Percentiles rank a stretch among this genome's conserved stretches.
phyloP scores from a whole-genome alignment of 2,113 vertebrate genomes.

The Setophaga kirtlandii region DNA sequence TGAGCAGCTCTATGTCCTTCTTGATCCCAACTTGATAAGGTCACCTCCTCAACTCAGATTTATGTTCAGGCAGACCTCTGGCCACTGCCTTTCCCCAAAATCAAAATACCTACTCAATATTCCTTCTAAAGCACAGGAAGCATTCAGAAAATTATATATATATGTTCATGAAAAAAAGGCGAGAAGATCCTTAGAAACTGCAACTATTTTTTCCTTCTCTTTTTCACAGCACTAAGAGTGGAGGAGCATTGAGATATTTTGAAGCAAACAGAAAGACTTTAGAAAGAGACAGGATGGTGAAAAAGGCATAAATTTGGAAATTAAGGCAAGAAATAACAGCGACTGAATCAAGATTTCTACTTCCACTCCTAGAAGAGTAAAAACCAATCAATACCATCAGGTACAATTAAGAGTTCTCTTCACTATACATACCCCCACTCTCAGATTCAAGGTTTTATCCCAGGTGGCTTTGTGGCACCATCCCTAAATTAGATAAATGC shows the following conservation, averaged over 20 bases:
- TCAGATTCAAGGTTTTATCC: neutral
- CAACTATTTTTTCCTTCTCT: neutral
- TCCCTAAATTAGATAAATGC: neutral
- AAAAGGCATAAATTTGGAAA: neutral
- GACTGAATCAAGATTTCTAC: neutral
- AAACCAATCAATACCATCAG: neutral
- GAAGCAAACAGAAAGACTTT: neutral
- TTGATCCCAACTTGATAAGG: neutral
- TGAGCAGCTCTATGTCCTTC: neutral
- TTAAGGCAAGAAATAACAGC: neutral
- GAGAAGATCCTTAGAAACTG: neutral
- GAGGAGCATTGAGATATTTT: neutral
- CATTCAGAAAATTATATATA: neutral
- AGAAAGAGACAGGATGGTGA: neutral
- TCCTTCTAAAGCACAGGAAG: neutral
- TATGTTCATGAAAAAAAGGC: accelerated
- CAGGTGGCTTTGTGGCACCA: neutral
- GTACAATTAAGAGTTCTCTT: neutral
- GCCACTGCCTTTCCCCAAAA: neutral
- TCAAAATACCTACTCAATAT: neutral
- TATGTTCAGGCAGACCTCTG: neutral
- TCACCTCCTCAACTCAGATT: neutral
- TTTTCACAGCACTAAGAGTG: neutral
- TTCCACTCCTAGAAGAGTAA: neutral
- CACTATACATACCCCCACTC: neutral